These are phyloP conservation scores for Erythrocercus mccallii DNA, from an alignment of 2,113 vertebrate species.

Conservation along the genomic window DNA sequence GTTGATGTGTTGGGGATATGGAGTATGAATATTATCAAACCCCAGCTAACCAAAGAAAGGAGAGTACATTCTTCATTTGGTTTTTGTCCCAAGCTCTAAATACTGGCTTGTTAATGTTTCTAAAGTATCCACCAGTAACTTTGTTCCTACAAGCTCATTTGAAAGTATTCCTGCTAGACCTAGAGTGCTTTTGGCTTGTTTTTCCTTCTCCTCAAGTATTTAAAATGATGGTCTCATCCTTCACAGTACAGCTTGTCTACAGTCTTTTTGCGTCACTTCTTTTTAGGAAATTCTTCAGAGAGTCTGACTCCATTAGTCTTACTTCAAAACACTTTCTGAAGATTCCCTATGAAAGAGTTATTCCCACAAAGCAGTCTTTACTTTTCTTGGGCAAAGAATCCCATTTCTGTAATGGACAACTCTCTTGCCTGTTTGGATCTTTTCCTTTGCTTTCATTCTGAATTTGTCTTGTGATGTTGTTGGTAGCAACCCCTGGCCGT, in stretches of 20 bases:
- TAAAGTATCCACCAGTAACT: background rate
- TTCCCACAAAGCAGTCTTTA: background rate
- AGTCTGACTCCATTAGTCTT: background rate
- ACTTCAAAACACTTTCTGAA: background rate
- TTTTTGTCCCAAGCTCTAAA: background rate
- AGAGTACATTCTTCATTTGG: background rate
- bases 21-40: background rate
- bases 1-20: background rate
- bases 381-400: background rate
- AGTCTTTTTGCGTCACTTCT: background rate
- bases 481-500: slow-evolving; percentile 90
- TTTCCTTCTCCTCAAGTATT: background rate
- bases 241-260: background rate
- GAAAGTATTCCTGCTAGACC: background rate
- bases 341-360: background rate
- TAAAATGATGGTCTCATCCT: background rate
- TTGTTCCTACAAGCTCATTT: background rate
- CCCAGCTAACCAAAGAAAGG: background rate
- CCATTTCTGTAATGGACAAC: background rate
- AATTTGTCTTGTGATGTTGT: background rate
- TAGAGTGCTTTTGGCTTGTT: background rate
- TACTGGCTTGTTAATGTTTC: background rate
- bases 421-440: background rate
- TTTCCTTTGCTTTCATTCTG: background rate
- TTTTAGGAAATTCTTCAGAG: background rate